Evolutionary conservation across 2,888 invertebrate genomes (phyloP).

Genomic region (Cancer borealis): DNA sequence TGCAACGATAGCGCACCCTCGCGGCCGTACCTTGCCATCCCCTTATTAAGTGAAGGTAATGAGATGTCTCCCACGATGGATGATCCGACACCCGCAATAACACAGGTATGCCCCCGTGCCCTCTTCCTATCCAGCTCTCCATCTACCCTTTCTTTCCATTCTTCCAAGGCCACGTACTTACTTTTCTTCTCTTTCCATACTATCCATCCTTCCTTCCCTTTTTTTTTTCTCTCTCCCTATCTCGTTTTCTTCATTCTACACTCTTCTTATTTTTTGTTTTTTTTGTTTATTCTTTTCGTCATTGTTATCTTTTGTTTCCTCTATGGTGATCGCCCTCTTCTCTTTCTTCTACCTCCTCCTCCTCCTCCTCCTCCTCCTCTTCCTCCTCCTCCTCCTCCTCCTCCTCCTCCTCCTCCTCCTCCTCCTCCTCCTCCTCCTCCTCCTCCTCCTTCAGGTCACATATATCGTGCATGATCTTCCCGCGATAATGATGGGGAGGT

Average conservation of each 20-base stretch:
- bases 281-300: not conserved
- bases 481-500: constrained; percentile 7
- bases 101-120: constrained; percentile 36
- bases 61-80: constrained; percentile 66
- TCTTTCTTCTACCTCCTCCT: not conserved
- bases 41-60: constrained; percentile 65
- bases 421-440: not conserved
- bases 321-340: not conserved
- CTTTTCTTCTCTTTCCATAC: not conserved
- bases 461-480: constrained; percentile 20
- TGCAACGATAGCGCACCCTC: constrained; percentile 60
- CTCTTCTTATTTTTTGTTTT: not conserved
- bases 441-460: not conserved
- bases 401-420: not conserved
- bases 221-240: not conserved
- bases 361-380: not conserved
- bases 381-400: not conserved
- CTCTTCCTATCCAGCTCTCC: not conserved
- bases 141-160: not conserved
- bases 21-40: constrained; percentile 30
- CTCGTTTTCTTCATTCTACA: not conserved
- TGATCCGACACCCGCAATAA: constrained; percentile 60
- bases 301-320: not conserved
- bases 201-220: not conserved
- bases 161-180: not conserved